Conservation (phyloP, 2,113 vertebrate species). For the Motacilla tschutschensis region DNA sequence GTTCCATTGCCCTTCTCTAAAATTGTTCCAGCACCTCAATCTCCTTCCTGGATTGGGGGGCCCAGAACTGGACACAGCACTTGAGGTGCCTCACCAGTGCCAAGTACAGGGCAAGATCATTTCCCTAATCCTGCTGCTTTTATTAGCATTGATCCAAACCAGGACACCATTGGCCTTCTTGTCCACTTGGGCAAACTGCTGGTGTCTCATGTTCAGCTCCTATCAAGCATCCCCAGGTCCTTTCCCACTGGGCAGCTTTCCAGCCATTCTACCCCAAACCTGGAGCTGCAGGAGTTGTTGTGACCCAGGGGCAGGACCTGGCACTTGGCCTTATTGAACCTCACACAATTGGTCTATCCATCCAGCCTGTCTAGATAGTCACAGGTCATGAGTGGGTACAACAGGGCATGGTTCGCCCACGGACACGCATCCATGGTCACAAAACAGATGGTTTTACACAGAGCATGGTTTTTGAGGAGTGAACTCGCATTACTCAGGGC, state of each 20-base stretch:
- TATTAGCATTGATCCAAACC: background rate
- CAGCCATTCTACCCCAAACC: background rate
- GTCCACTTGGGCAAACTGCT: background rate
- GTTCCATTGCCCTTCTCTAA: background rate
- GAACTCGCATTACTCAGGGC: background rate
- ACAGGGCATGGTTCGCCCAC: accelerated
- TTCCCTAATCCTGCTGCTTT: background rate
- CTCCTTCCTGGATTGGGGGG: background rate
- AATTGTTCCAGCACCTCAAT: background rate
- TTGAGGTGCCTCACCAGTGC: background rate
- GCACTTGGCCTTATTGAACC: background rate
- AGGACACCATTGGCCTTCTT: background rate
- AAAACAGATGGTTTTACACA: background rate
- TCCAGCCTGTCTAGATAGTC: background rate
- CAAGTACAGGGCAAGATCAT: background rate
- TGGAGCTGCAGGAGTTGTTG: background rate
- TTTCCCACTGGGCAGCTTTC: background rate
- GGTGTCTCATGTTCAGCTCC: background rate
- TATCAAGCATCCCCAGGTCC: background rate
- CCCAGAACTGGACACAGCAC: background rate
- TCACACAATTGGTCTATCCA: background rate
- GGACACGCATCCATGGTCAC: too few species aligned
- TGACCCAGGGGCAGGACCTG: background rate
- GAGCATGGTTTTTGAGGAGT: background rate
- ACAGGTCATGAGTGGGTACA: background rate